These are phyloP conservation scores for Rousettus madagascariensis DNA, from an alignment of 2,797 vertebrate genomes.

Conservation along the genomic window DNA sequence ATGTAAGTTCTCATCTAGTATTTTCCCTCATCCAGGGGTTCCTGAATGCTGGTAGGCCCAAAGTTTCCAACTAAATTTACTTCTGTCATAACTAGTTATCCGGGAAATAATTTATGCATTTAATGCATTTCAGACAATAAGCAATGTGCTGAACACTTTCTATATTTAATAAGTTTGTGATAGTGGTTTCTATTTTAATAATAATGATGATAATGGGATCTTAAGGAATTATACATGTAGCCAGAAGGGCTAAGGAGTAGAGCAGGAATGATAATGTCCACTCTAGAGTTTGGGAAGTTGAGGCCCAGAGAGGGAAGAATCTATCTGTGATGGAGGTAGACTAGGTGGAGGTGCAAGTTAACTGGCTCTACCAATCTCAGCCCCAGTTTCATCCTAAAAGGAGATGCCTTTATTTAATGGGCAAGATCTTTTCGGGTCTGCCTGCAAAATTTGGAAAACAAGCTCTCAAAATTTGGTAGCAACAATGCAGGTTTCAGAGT, in stretches of 20 bases:
- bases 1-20: not conserved
- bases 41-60: not conserved
- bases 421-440: not conserved
- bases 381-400: not conserved
- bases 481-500: not conserved
- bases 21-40: not conserved
- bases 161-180: not conserved
- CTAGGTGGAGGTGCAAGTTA: not conserved
- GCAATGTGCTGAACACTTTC: not conserved
- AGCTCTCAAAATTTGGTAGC: not conserved
- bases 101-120: not conserved
- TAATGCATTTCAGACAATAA: constrained; percentile 12
- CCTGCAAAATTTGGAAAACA: not conserved
- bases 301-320: not conserved
- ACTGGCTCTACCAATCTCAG: not conserved
- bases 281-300: not conserved
- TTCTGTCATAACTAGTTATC: not conserved
- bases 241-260: not conserved
- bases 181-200: constrained; percentile 23
- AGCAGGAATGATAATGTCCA: not conserved
- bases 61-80: not conserved
- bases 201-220: not conserved
- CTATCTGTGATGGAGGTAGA: not conserved
- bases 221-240: not conserved
- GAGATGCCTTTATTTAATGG: not conserved